Evolutionary conservation across 2,797 vertebrate species (phyloP).

Genomic region (Sebastes variabilis): DNA sequence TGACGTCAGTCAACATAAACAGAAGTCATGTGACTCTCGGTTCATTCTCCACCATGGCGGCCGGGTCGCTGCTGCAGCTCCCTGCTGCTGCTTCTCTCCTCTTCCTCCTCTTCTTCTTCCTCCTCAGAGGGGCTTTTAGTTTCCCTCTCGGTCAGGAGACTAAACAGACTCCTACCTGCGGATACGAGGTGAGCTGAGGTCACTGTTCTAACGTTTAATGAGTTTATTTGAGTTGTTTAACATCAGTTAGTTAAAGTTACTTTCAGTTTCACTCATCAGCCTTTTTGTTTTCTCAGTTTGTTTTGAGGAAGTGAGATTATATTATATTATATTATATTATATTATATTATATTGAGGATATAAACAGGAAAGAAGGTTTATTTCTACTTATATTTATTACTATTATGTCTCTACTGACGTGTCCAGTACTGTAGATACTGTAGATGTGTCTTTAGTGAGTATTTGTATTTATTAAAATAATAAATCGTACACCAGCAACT

Average conservation of each 20-base stretch:
- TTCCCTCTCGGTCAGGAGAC: conserved; percentile 54
- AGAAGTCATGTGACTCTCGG: conserved; percentile 60
- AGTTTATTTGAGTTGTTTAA: not conserved
- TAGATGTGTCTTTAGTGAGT: not conserved
- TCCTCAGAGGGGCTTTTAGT: conserved; percentile 1
- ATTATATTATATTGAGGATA: not conserved
- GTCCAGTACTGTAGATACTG: not conserved
- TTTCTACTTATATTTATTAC: fast-evolving
- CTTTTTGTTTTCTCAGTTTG: not conserved
- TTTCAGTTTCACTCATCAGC: not conserved
- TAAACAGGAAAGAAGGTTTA: not conserved
- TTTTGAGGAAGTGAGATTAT: not conserved
- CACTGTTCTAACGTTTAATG: fast-evolving
- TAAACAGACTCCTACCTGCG: conserved; percentile 22
- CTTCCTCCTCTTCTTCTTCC: not conserved
- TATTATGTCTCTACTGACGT: not conserved
- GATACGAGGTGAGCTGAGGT: conserved; percentile 64
- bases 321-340: too few species aligned
- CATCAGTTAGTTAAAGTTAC: fast-evolving
- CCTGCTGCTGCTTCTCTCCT: not conserved
- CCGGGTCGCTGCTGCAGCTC: fast-evolving
- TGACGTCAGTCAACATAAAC: not conserved
- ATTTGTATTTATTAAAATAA: not conserved
- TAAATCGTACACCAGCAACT: too few species aligned
- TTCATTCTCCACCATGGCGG: conserved; percentile 57